Evolutionary conservation across 1,140 invertebrate genomes (phyloP).

Genomic region (Spodoptera litura): DNA sequence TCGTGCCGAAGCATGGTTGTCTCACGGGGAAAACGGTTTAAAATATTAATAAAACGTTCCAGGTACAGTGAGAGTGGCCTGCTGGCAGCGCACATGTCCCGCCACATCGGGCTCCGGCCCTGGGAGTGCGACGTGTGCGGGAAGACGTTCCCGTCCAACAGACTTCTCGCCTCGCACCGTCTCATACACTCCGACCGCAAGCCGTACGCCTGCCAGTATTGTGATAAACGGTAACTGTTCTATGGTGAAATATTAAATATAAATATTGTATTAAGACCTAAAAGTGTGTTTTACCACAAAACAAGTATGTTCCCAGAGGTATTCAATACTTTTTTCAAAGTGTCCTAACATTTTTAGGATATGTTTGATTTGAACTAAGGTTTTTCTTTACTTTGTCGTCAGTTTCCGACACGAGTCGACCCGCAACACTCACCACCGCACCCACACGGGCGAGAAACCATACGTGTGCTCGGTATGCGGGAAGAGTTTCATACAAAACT

Average conservation of each 20-base stretch:
- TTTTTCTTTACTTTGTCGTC: background rate
- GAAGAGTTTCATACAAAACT: constrained; percentile 90
- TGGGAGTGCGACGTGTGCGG: constrained; percentile 92
- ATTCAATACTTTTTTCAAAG: too few relatives aligned
- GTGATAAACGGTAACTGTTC: constrained; percentile 87
- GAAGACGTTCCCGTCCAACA: constrained; percentile 79
- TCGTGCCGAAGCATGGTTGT: too few relatives aligned
- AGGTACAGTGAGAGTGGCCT: constrained; percentile 61
- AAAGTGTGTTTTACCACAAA: too few relatives aligned
- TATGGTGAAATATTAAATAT: too few relatives aligned
- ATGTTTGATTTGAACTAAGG: too few relatives aligned
- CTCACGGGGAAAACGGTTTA: too few relatives aligned
- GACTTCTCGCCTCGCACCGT: constrained; percentile 70
- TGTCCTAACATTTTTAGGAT: too few relatives aligned
- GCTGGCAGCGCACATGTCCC: constrained; percentile 86
- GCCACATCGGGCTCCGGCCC: constrained; percentile 86
- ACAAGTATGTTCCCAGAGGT: too few relatives aligned
- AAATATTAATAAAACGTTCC: background rate
- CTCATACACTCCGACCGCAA: constrained; percentile 73
- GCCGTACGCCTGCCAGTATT: constrained; percentile 85
- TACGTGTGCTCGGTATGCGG: constrained; percentile 88
- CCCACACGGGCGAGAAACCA: constrained; percentile 89
- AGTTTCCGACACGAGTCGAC: constrained; percentile 88
- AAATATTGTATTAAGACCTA: too few relatives aligned
- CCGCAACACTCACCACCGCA: constrained; percentile 87